phyloP scores from a whole-genome alignment of 2,113 vertebrate genomes.

The Fulica atra region DNA sequence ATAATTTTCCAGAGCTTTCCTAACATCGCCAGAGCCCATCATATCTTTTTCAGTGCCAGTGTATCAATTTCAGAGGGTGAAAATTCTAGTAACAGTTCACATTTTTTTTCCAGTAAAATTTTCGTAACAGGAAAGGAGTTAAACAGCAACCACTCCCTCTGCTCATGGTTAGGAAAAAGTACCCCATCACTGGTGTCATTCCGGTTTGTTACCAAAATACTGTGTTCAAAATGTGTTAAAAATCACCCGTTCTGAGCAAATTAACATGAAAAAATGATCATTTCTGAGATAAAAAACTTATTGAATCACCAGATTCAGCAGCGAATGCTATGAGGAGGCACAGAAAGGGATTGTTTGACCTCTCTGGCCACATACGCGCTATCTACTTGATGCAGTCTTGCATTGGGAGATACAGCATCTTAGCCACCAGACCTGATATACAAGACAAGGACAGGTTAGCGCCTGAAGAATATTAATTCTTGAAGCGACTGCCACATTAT shows the following conservation, averaged over 20 bases:
- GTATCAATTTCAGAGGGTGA: not conserved
- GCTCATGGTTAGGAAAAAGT: not conserved
- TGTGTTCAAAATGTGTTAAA: fast-evolving
- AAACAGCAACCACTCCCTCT: not conserved
- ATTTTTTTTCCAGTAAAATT: not conserved
- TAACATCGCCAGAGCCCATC: not conserved
- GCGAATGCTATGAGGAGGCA: not conserved
- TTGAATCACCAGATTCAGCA: not conserved
- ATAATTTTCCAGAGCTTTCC: not conserved
- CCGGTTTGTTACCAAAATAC: not conserved
- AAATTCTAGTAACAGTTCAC: not conserved
- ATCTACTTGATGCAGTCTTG: not conserved
- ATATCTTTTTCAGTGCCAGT: not conserved
- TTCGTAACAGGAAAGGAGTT: not conserved
- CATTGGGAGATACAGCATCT: not conserved
- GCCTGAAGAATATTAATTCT: slow-evolving; percentile 44
- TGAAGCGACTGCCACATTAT: slow-evolving; percentile 28
- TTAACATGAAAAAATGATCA: not conserved
- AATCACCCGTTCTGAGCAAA: not conserved
- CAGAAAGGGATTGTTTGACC: not conserved
- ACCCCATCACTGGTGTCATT: fast-evolving
- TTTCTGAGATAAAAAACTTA: not conserved
- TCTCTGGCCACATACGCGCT: fast-evolving
- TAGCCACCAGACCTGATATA: not conserved
- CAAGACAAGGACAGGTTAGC: slow-evolving; percentile 1